Evolutionary conservation across 2,797 vertebrate species (phyloP).

Genomic region (Melanogrammus aeglefinus): DNA sequence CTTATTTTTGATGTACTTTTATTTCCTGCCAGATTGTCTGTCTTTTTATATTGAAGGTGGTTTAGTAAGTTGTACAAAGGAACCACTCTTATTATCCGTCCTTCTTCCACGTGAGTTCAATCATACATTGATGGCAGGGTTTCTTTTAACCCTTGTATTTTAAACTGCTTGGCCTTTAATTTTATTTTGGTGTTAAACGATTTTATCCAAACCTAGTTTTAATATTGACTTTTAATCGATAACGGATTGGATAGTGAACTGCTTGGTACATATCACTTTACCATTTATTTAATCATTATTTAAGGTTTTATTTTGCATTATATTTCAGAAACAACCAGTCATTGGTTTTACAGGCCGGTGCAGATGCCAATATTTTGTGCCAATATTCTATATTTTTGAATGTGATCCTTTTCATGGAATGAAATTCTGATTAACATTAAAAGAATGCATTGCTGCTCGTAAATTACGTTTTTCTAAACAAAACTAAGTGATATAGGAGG

Average conservation of each 20-base stretch:
- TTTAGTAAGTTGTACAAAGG: neutral
- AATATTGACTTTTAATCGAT: neutral
- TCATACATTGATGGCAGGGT: neutral
- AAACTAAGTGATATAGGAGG: neutral
- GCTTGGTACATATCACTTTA: neutral
- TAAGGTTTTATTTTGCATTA: neutral
- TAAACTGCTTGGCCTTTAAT: neutral
- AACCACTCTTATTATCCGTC: neutral
- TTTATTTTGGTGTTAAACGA: neutral
- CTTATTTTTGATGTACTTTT: constrained; percentile 27
- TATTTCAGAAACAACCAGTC: neutral
- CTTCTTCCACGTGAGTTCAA: neutral
- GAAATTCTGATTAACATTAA: constrained; percentile 3
- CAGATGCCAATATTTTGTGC: neutral
- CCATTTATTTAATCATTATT: constrained; percentile 2
- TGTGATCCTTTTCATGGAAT: neutral
- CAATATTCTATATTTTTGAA: neutral
- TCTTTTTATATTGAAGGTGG: constrained; percentile 7
- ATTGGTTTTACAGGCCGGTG: neutral
- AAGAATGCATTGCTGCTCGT: neutral
- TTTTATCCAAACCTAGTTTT: neutral
- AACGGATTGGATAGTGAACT: neutral
- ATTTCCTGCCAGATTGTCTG: constrained; percentile 21
- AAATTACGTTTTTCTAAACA: neutral
- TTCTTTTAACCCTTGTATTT: neutral